Base-by-base conservation (phyloP, 1,140 invertebrate species). In the Lucilia cuprina region DNA sequence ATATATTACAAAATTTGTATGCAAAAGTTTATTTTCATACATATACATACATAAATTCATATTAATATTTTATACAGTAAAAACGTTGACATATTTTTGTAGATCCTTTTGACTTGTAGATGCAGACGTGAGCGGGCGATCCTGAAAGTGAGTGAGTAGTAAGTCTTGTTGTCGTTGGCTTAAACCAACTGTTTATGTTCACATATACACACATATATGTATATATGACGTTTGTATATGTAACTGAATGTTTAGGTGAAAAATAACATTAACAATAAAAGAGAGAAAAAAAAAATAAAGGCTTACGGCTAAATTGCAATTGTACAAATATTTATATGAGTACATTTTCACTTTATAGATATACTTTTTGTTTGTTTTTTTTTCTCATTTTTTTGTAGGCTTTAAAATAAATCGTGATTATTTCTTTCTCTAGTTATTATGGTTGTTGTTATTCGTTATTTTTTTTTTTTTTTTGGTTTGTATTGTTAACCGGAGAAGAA, bases 251-350 rank as follows among this genome's bases (percentile, higher is more conserved):
- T 60, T 60, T 60, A n/a, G 14, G 14, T 17, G 0, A 17, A n/a
- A 17, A 60, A 60, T 17, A 60, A 60, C 41, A 41, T 7, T 17
- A 60, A 60, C 55, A 60, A 60, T 55, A 55, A 60, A 60, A 60
- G 55, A n/a, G n/a, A n/a, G n/a, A 30, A 30, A 3, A 30, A 3
- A 30, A 30, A 60, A 60, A 5, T 60, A 60, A 60, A 60, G 55
- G 55, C 55, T 60, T 60, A 60, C n/a, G 55, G 55, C 55, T 60
- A n/a, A 60, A 60, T 60, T 60, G 55, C 55, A 60, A 60, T 60
- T 17, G 17, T 60, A 3, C 55, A 60, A 60, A 60, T 60, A 60
- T 60, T 60, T 60, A n/a, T 60, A n/a, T 60, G 14, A 17, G n/a
- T n/a, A n/a, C 14, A n/a, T n/a, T 30, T 30, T 17, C 5, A 60